Percentiles rank a stretch among this genome's conserved stretches.
Conservation (phyloP, 2,113 vertebrate genomes). For the Periophthalmus modestus region DNA sequence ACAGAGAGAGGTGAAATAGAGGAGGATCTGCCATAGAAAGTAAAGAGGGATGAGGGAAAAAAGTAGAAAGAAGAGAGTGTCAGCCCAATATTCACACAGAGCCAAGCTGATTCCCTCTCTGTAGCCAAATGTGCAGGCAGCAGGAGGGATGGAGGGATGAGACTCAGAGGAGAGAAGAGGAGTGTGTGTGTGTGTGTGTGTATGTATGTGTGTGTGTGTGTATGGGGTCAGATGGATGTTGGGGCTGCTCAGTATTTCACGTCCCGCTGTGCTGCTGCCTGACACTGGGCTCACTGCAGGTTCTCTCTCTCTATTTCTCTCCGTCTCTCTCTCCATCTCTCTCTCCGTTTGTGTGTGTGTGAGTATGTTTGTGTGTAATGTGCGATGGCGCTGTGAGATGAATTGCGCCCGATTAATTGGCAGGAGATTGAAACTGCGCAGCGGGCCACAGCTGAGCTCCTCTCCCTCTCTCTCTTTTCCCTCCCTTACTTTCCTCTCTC, state of each 20-base stretch:
- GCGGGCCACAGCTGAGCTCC: conserved; percentile 63
- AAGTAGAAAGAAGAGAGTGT: no score
- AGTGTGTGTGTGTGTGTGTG: not conserved
- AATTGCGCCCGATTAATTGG: conserved; percentile 69
- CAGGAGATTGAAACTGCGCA: conserved; percentile 62
- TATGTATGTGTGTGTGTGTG: not conserved
- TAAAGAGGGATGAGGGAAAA: no score
- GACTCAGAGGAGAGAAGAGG: not conserved
- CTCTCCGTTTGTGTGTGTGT: not conserved
- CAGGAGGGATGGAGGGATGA: not conserved
- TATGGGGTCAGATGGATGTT: conserved; percentile 72
- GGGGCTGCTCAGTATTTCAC: conserved; percentile 77
- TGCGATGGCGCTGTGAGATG: conserved; percentile 56
- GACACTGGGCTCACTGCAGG: conserved; percentile 53
- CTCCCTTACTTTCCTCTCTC: conserved; percentile 7
- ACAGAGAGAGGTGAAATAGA: not conserved
- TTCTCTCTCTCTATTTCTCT: not conserved
- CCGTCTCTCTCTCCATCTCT: not conserved
- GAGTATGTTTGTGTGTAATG: not conserved
- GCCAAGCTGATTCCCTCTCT: conserved; percentile 23
- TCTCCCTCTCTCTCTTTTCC: conserved; percentile 8
- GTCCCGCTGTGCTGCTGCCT: conserved; percentile 73
- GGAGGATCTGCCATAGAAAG: no score
- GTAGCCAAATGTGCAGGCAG: not conserved
- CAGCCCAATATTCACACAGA: conserved; percentile 3